A percentile compares a stretch with the other conserved stretches of the same genome.
Conservation (phyloP, 1,140 invertebrate species). For the Trissolcus basalis region DNA sequence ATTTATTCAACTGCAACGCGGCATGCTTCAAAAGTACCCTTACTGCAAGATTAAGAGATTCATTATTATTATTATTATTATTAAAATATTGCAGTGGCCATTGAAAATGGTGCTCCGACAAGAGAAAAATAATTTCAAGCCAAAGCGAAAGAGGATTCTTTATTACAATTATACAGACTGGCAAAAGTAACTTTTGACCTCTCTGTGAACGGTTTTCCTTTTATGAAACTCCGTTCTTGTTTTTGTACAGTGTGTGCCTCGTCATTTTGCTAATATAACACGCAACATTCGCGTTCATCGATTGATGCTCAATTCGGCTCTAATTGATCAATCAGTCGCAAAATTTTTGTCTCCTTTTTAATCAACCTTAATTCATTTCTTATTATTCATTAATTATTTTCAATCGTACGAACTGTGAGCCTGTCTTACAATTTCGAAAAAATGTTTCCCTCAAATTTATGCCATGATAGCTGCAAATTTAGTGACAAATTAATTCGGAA, state of each 20-base stretch:
- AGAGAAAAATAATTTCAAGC: conserved; percentile 17
- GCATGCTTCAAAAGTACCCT: conserved; percentile 4
- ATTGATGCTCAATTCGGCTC: no score
- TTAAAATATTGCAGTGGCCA: conserved; percentile 21
- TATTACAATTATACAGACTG: conserved; percentile 19
- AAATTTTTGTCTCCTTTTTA: no score
- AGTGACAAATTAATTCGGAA: conserved; percentile 1
- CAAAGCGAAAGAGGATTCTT: conserved; percentile 26
- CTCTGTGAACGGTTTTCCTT: conserved; percentile 25
- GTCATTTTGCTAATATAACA: no score
- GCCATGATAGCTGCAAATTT: conserved; percentile 9
- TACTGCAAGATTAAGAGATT: conserved; percentile 10
- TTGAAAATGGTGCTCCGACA: conserved; percentile 15
- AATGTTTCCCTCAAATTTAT: no score
- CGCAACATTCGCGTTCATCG: no score
- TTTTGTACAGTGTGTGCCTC: conserved; percentile 7
- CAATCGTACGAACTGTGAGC: no score
- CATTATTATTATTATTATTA: conserved; percentile 1
- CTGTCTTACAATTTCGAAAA: no score
- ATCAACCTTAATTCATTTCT: no score
- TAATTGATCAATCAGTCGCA: no score
- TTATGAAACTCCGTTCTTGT: conserved; percentile 3
- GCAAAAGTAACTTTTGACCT: conserved; percentile 13
- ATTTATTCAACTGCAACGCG: conserved; percentile 28
- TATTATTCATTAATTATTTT: no score